Conservation (phyloP, 2,888 invertebrate genomes). For the Troides aeacus region DNA sequence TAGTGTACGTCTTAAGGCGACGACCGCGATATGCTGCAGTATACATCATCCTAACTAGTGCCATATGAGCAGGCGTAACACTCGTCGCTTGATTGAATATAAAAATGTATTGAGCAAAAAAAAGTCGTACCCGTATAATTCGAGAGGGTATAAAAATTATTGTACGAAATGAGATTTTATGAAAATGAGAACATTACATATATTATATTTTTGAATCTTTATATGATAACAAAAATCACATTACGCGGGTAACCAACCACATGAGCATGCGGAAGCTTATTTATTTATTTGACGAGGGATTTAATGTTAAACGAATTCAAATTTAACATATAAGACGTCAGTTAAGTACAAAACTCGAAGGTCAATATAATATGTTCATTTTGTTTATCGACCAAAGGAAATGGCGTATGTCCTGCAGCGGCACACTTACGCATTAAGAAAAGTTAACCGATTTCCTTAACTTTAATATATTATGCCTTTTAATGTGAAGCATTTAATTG, state of each 20-base stretch:
- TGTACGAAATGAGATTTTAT: neutral
- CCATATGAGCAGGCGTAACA: too few relatives aligned
- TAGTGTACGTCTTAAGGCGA: too few relatives aligned
- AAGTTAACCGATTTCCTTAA: conserved; percentile 3
- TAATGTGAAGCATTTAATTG: neutral
- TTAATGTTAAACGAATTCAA: conserved; percentile 11
- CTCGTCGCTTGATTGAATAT: too few relatives aligned
- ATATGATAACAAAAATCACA: neutral
- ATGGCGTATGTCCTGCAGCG: neutral
- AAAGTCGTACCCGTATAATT: too few relatives aligned
- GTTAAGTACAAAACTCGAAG: neutral
- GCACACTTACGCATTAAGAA: neutral
- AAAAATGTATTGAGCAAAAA: too few relatives aligned
- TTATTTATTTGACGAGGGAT: conserved; percentile 5
- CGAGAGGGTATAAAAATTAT: neutral
- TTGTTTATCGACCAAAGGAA: neutral
- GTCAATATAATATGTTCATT: conserved; percentile 11
- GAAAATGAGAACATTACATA: neutral
- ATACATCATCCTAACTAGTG: too few relatives aligned
- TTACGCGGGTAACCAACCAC: neutral
- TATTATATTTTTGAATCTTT: neutral
- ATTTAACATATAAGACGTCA: conserved; percentile 10
- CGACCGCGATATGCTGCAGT: too few relatives aligned
- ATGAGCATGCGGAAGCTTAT: neutral
- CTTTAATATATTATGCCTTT: conserved; percentile 1